Evolutionary conservation across 1,140 invertebrate genomes (phyloP), one percentile per base, ranked within the genome.

Genomic region (Stegodyphus mimosarum): DNA sequence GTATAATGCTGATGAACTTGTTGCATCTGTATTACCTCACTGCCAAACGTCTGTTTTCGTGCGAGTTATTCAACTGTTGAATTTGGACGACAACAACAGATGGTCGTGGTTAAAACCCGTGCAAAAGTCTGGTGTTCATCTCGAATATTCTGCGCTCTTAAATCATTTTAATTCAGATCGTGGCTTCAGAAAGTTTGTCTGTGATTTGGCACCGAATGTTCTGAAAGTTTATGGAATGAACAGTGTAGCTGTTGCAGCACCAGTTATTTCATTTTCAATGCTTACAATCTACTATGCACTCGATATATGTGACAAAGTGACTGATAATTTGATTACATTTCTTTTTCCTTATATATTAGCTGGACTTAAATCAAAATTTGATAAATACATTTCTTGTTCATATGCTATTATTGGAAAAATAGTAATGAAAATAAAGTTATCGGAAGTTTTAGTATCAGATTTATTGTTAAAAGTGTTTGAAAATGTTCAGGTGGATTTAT

Each of bases 31-130:
- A 76, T 89, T 99, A 66, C 97, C 98, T 0, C 98, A 97, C 89
- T 96, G 98, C 90, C 95, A 97, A 88, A 96, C 96, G 17, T 94
- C 94, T 86, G 94, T 95, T 74, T 99, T 99, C 92, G 93, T 95
- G 0, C 92, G 95, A 80, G 92, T 95, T 78, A 89, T 98, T 9
- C 95, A 97, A 90, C 90, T 96, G 3, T 90, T 97, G 80, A 91
- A 94, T 70, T 89, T 97, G 13, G 92, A 92, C 55, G 87, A 89
- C 4, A 90, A 91, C 53, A 92, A 93, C 70, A 93, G 93, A 81
- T 98, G 96, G 96, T 90, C 93, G 88, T 98, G 96, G 95, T 89
- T 98, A 13, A 89, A 92, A 33, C 90, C 92, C 2, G 86, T 96
- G 0, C 94, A 97, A 90, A 95, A 94, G 89, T 90, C 93, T 52